These are phyloP conservation scores for Pholis gunnellus DNA, from an alignment of 2,113 vertebrate genomes.

Conservation along the genomic window DNA sequence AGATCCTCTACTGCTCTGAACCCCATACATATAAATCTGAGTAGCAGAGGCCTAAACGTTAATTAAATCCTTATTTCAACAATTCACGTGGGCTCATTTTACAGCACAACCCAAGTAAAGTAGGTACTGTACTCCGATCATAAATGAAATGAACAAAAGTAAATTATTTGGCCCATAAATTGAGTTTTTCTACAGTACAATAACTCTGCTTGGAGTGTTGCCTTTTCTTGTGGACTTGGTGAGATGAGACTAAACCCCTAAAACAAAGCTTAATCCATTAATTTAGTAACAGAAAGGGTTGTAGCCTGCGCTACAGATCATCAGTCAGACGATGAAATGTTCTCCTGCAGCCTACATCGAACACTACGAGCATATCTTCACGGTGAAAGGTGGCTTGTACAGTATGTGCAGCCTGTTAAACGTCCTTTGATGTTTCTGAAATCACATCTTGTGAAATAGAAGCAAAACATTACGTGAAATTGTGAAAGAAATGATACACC, in stretches of 20 bases:
- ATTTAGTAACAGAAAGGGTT: not conserved
- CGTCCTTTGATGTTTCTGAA: not conserved
- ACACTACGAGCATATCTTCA: not conserved
- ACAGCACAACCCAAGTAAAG: not conserved
- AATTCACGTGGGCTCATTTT: not conserved
- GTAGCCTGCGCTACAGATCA: not conserved
- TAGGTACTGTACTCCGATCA: not conserved
- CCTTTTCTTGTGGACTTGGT: not conserved
- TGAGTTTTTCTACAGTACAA: not conserved
- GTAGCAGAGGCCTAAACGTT: not conserved
- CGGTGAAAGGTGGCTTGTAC: not conserved
- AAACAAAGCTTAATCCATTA: not conserved
- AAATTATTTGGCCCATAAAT: not conserved
- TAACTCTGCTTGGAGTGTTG: not conserved
- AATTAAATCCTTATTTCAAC: not conserved
- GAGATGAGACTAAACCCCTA: not conserved
- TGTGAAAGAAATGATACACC: constrained; percentile 16
- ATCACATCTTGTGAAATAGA: not conserved
- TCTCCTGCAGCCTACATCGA: not conserved
- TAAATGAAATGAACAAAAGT: not conserved
- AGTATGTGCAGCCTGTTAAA: not conserved
- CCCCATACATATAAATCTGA: not conserved
- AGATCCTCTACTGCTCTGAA: not conserved
- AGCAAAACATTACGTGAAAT: not conserved
- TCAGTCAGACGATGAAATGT: not conserved